Conservation (phyloP, 2,797 vertebrate genomes). For the Sylvia borin region DNA sequence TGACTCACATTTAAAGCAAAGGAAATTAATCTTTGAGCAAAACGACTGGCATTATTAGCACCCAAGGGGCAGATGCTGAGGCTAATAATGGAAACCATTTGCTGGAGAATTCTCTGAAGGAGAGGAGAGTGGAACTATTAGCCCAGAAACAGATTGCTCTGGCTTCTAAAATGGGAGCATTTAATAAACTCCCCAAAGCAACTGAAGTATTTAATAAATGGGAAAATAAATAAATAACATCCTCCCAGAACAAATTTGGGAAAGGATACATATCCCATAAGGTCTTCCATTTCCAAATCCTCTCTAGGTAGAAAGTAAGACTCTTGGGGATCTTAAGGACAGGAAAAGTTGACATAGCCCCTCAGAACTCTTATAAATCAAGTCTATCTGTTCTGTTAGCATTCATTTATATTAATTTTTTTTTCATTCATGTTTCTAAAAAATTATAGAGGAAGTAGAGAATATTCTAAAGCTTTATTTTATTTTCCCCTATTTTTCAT, state of each 20-base stretch:
- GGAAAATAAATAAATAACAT: conserved; percentile 45
- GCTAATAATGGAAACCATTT: conserved; percentile 58
- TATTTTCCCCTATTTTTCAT: not conserved
- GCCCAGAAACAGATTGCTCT: not conserved
- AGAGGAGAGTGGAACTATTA: not conserved
- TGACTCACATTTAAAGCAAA: conserved; percentile 54
- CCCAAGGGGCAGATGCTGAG: conserved; percentile 51
- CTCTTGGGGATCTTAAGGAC: not conserved
- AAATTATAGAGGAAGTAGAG: not conserved
- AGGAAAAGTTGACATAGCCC: not conserved
- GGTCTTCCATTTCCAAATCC: not conserved
- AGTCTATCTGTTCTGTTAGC: not conserved
- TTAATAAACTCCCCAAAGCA: conserved; percentile 47
- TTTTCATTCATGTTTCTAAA: not conserved
- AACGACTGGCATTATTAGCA: conserved; percentile 67
- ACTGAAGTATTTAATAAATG: conserved; percentile 23
- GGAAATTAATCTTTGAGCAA: conserved; percentile 65
- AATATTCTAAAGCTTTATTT: not conserved
- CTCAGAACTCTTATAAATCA: not conserved
- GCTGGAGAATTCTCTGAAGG: conserved; percentile 47
- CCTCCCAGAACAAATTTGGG: not conserved
- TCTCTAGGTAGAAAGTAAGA: not conserved
- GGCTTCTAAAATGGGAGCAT: conserved; percentile 22
- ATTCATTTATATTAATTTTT: not conserved
- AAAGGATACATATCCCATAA: not conserved